Evolutionary conservation across 1,140 invertebrate species (phyloP), one percentile per base, ranked within the genome.

Genomic region (Melitaea cinxia): DNA sequence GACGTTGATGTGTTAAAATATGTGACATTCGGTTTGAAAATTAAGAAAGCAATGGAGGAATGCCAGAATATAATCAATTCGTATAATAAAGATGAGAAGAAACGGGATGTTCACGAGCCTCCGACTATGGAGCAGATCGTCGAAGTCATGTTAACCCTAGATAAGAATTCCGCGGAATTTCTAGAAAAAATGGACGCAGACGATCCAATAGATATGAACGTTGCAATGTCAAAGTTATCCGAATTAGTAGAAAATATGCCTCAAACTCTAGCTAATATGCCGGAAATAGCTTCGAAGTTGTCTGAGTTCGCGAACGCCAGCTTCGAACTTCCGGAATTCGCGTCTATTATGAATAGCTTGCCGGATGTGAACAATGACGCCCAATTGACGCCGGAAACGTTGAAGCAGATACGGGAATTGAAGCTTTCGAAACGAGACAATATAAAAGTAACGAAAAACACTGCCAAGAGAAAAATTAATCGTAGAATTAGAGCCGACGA

Each of bases 21-120:
- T 54, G 82, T 88, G 0, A 83, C 80, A 0, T 88, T 87, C 15
- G 86, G 86, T 1, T 30, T 89, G 21, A 85, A 89, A 73, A 88
- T 91, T 19, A 91, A 91, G 57, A 88, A 85, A 65, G 86, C 88
- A 3, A 88, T 91, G 80, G 88, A 89, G 50, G 86, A 88, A 45
- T 91, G 86, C 60, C 85, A 89, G 62, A 87, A 89, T 65, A 88
- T 91, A 24, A 89, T 91, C 4, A 87, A 88, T 54, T 87, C 86
- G 0, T 89, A 85, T n/a, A 85, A 84, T 24, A 82, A 77, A 30
- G 78, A 82, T 0, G 73, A 75, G 7, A 78, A 80, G 5, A 70
- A 61, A 0, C 77, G 81, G 1, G 52, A 62, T 0, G 21, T 59
- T 1, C 78, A 82, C 0, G 79, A 72, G 0, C 76, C 77, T 7